phyloP scores from a whole-genome alignment of 2,797 vertebrate species.

The Podarcis siculus region DNA sequence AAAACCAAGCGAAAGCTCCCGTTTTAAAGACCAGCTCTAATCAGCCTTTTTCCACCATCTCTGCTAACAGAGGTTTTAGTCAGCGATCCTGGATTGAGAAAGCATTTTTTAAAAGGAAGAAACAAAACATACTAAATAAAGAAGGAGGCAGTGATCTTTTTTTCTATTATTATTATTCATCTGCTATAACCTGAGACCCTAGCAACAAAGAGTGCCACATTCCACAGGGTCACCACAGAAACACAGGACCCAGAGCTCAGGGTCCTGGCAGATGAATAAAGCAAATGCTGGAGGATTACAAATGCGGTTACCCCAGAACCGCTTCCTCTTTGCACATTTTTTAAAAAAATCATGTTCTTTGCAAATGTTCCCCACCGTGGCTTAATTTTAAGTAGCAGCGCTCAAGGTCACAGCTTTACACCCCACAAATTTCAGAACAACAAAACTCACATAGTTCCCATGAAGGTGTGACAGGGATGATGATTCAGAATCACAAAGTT shows the following conservation, averaged over 20 bases:
- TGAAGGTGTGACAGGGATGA: neutral
- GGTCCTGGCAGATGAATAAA: neutral
- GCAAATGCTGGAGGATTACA: neutral
- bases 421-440: neutral
- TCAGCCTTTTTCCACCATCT: neutral
- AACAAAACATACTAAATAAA: neutral
- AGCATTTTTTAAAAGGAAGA: neutral
- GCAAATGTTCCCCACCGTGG: neutral
- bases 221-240: neutral
- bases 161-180: neutral
- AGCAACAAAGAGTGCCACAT: neutral
- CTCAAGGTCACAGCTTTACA: neutral
- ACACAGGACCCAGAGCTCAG: neutral
- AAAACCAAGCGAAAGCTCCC: neutral
- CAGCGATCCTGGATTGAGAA: neutral
- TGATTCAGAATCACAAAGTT: neutral
- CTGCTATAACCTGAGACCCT: neutral
- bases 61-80: neutral
- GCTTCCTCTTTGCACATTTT: neutral
- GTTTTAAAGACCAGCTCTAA: neutral
- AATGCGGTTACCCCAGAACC: neutral
- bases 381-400: neutral
- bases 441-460: neutral
- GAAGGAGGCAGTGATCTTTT: too few relatives aligned
- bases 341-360: neutral